phyloP scores from a whole-genome alignment of 2,888 invertebrate species.

The Dicyrtoma fusca region DNA sequence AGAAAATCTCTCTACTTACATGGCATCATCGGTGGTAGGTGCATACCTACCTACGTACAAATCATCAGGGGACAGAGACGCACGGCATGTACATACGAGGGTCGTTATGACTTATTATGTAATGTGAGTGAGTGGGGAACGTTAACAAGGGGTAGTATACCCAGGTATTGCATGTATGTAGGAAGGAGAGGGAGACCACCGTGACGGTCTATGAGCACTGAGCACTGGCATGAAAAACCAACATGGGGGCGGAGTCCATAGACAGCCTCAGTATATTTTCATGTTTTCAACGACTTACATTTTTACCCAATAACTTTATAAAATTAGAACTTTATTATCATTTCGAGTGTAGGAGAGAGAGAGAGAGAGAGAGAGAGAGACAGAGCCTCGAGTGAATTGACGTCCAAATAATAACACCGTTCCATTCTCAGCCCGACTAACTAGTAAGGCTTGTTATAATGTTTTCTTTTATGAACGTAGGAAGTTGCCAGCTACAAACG shows the following conservation, averaged over 20 bases:
- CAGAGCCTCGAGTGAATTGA: constrained; percentile 16
- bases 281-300: constrained; percentile 43
- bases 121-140: neutral
- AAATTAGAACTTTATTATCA: constrained; percentile 56
- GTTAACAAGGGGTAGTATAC: too few relatives aligned
- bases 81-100: neutral
- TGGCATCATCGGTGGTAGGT: neutral
- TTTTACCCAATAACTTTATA: constrained; percentile 55
- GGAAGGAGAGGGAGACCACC: constrained; percentile 21
- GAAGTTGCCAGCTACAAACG: neutral
- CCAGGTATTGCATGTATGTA: neutral
- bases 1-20: neutral
- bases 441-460: neutral
- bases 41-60: neutral
- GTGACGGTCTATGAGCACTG: constrained; percentile 25
- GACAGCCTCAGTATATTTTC: constrained; percentile 56
- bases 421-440: neutral
- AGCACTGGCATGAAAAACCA: constrained; percentile 23
- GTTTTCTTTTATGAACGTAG: neutral
- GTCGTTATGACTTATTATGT: neutral
- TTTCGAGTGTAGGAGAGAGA: constrained; percentile 8
- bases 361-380: constrained; percentile 15
- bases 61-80: neutral
- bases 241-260: constrained; percentile 50
- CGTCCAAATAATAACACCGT: constrained; percentile 22